phyloP scores from a whole-genome alignment of 2,888 invertebrate genomes.

The Chaetogeoica ovagalla region DNA sequence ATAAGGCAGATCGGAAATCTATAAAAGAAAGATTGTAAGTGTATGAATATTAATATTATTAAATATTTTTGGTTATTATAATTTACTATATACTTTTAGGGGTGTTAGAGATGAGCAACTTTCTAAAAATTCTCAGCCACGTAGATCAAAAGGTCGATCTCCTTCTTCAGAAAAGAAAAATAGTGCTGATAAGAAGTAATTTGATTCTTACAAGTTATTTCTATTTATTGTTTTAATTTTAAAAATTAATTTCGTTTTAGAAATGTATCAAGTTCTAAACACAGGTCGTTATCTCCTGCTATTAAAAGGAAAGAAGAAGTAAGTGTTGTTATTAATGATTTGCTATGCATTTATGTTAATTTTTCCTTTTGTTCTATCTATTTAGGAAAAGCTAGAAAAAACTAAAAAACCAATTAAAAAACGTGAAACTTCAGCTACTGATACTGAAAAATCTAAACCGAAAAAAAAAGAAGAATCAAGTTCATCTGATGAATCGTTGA shows the following conservation, averaged over 20 bases:
- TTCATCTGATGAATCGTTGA: slow-evolving; percentile 59
- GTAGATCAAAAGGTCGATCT: slow-evolving; percentile 34
- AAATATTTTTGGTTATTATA: neutral
- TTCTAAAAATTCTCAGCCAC: slow-evolving; percentile 33
- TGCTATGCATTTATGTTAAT: neutral
- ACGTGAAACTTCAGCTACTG: slow-evolving; percentile 56
- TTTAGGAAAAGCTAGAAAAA: slow-evolving; percentile 51
- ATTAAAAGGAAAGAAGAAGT: slow-evolving; percentile 39
- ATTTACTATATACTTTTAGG: slow-evolving; percentile 5
- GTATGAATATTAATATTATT: neutral
- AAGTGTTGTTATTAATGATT: neutral
- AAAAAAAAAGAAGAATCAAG: slow-evolving; percentile 54
- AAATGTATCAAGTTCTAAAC: slow-evolving; percentile 33
- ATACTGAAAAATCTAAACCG: slow-evolving; percentile 43
- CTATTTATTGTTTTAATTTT: neutral
- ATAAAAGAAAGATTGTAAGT: slow-evolving; percentile 44
- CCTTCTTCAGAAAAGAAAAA: slow-evolving; percentile 47
- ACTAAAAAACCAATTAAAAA: slow-evolving; percentile 36
- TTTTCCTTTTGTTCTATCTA: neutral
- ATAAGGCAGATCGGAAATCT: slow-evolving; percentile 35
- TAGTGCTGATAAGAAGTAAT: slow-evolving; percentile 37
- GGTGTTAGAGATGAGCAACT: slow-evolving; percentile 37
- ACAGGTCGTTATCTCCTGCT: slow-evolving; percentile 30
- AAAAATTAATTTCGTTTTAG: slow-evolving; percentile 12
- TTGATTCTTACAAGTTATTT: neutral